A percentile compares a stretch with the other conserved stretches of the same genome.
These are phyloP conservation scores for Thamnaconus septentrionalis DNA, from an alignment of 2,113 vertebrate genomes.

Conservation along the genomic window DNA sequence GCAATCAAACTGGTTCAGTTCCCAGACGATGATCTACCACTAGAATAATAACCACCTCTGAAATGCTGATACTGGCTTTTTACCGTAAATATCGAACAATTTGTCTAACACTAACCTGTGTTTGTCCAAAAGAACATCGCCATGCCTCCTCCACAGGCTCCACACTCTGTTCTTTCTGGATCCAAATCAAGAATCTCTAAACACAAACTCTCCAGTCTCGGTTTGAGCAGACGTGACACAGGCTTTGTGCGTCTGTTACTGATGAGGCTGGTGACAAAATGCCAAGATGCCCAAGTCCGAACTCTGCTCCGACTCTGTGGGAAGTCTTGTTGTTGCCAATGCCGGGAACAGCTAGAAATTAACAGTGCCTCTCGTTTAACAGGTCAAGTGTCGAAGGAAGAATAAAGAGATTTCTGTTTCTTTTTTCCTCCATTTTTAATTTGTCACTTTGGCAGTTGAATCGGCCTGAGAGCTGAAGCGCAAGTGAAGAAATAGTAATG, in stretches of 20 bases:
- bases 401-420: constrained; percentile 10
- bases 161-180: constrained; percentile 11
- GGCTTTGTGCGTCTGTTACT: constrained; percentile 30
- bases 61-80: too few species aligned
- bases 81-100: too few species aligned
- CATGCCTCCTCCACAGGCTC: too few species aligned
- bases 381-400: neutral
- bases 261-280: constrained; percentile 16
- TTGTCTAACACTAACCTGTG: too few species aligned
- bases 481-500: neutral
- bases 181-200: constrained; percentile 14
- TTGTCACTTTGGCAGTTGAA: too few species aligned
- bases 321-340: constrained; percentile 26
- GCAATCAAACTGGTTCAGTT: too few species aligned
- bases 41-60: too few species aligned
- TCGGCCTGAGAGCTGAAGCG: too few species aligned
- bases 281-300: constrained; percentile 27
- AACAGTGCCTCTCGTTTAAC: constrained; percentile 46
- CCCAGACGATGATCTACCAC: too few species aligned
- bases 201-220: neutral
- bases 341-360: constrained; percentile 41
- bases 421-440: constrained; percentile 2
- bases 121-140: too few species aligned
- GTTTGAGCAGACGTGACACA: constrained; percentile 13
- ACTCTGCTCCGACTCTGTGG: constrained; percentile 32